phyloP scores from a whole-genome alignment of 2,888 invertebrate genomes.

The Apodemia mormo region DNA sequence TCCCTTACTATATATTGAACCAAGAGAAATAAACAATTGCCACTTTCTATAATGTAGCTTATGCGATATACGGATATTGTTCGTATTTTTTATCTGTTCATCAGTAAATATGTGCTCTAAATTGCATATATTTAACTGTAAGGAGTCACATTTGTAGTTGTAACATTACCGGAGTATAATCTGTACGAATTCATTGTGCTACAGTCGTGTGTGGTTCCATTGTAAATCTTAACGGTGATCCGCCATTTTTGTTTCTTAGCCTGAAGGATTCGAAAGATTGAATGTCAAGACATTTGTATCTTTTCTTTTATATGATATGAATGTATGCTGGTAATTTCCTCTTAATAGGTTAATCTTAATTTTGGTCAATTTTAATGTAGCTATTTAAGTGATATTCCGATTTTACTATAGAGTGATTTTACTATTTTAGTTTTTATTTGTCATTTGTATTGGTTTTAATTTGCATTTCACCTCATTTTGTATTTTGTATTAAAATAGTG shows the following conservation, averaged over 20 bases:
- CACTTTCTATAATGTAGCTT: no score
- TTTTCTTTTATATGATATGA: background rate
- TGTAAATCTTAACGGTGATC: conserved; percentile 66
- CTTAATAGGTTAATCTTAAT: no score
- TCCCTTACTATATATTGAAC: no score
- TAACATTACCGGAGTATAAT: conserved; percentile 22
- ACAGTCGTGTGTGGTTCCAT: conserved; percentile 53
- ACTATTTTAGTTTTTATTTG: no score
- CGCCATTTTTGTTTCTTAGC: conserved; percentile 60
- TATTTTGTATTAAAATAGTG: no score
- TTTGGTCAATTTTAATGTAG: no score
- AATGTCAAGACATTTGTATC: background rate
- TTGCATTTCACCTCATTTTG: no score
- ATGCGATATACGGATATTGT: background rate
- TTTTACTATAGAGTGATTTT: no score
- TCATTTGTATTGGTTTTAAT: no score
- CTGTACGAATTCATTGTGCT: conserved; percentile 59
- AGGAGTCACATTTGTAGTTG: conserved; percentile 22
- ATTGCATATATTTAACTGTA: conserved; percentile 8
- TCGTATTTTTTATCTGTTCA: background rate
- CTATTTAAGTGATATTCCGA: no score
- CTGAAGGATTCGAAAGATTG: conserved; percentile 57
- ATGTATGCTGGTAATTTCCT: no score
- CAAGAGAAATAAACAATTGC: no score
- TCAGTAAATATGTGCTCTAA: background rate